Evolutionary conservation across 2,888 invertebrate species (phyloP).

Genomic region (Papilio protenor): DNA sequence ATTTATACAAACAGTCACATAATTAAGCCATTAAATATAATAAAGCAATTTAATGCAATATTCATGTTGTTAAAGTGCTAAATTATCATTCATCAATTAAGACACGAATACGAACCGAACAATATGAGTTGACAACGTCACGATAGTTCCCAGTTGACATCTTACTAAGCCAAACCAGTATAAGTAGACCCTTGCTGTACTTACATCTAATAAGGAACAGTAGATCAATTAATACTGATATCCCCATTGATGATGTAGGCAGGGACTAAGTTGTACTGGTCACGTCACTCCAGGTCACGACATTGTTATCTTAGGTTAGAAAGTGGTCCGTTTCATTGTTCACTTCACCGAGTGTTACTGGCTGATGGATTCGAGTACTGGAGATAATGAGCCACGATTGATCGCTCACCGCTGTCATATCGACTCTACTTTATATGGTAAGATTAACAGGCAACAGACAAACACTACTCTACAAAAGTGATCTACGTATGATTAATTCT

Average conservation of each 20-base stretch:
- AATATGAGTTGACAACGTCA: slow-evolving; percentile 48
- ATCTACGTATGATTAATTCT: too few species aligned
- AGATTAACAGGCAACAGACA: slow-evolving; percentile 52
- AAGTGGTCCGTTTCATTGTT: slow-evolving; percentile 76
- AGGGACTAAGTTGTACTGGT: slow-evolving; percentile 47
- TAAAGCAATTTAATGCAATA: slow-evolving; percentile 36
- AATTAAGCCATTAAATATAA: slow-evolving; percentile 25
- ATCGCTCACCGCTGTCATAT: slow-evolving; percentile 65
- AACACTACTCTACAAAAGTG: too few species aligned
- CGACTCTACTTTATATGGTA: slow-evolving; percentile 54
- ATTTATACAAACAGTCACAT: slow-evolving; percentile 9
- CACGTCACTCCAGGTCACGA: slow-evolving; percentile 59
- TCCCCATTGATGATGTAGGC: slow-evolving; percentile 44
- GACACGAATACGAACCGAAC: slow-evolving; percentile 43
- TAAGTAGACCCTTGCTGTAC: slow-evolving; percentile 48
- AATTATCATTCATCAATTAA: slow-evolving; percentile 44
- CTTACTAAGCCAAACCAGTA: slow-evolving; percentile 51
- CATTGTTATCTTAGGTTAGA: slow-evolving; percentile 68
- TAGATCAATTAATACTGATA: slow-evolving; percentile 49
- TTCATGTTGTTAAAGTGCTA: slow-evolving; percentile 22
- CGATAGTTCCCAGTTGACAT: slow-evolving; percentile 54
- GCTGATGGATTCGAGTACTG: slow-evolving; percentile 67
- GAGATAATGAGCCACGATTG: slow-evolving; percentile 69
- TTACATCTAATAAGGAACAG: slow-evolving; percentile 40
- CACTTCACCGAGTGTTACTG: slow-evolving; percentile 65